Base-by-base conservation (phyloP, 2,888 invertebrate genomes). In the Lycaena phlaeas region DNA sequence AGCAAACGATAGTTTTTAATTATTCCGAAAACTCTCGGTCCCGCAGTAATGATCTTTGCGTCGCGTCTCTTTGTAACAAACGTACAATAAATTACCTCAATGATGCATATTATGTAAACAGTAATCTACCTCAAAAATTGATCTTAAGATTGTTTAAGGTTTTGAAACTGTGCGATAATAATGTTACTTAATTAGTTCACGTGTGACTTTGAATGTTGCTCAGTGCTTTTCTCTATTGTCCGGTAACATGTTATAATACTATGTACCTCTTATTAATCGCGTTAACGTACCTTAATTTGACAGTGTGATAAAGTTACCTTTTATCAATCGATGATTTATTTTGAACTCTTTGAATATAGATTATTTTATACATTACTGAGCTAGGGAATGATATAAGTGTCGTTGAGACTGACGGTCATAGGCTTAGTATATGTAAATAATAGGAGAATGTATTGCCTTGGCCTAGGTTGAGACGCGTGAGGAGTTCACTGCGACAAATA, bases 371-470 rank as follows among this genome's bases (percentile, higher is more conserved):
- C 34, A 66, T 68, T 73, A 63, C 65, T 62, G 77, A 73, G 72
- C 72, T 72, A 73, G 72, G 64, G 62, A 70, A 73, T 72, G 67
- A 71, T 76, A 68, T 68, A 69, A 64, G 65, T 64, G 69, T 68
- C 73, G 81, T 82, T 71, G 81, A 78, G 81, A 79, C 82, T 78
- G 81, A 84, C 50, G 82, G 84, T 74, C 81, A 75, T 74, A 73
- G 84, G 81, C 82, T 79, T 74, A 75, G 70, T 68, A 72, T 74
- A 72, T 84, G 82, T 84, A 84, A 78, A 84, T 84, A 82, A 66
- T 84, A 82, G 81, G 79, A 72, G 82, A 79, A 79, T 79, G 67
- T 62, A 67, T 64, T 59, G 82, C 82, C 82, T 71, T 74, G 81
- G 71, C 82, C 84, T 78, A 77, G 74, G 79, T 79, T 73, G 76